Percentiles rank a stretch among this genome's conserved stretches.
These are phyloP conservation scores for Halichoeres trimaculatus DNA, from an alignment of 2,113 vertebrate species.

Conservation along the genomic window DNA sequence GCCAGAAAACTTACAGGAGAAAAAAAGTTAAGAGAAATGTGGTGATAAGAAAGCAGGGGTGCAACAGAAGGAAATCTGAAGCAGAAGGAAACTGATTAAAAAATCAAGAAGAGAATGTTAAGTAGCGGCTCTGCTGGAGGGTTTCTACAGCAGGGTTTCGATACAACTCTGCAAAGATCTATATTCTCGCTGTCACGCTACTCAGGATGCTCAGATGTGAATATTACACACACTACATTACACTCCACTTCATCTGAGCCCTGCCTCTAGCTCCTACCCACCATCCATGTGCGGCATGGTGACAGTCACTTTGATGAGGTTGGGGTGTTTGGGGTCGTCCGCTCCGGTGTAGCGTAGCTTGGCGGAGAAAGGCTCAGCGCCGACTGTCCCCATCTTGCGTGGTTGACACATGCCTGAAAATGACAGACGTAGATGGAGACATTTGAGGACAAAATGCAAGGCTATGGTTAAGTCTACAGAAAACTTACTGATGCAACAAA, in stretches of 20 bases:
- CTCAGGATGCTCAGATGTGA: conserved; percentile 54
- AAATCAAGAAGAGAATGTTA: conserved; percentile 65
- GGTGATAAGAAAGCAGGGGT: conserved; percentile 7
- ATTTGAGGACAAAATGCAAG: not conserved
- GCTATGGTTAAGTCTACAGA: not conserved
- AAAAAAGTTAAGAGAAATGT: not conserved
- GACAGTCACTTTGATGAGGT: conserved; percentile 93
- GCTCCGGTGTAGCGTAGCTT: conserved; percentile 92
- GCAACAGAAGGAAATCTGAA: conserved; percentile 8
- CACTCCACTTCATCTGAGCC: conserved; percentile 47
- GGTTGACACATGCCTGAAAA: conserved; percentile 92
- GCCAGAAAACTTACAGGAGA: conserved; percentile 8
- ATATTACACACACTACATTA: conserved; percentile 67
- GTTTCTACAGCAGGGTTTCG: conserved; percentile 33
- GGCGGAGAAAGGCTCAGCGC: conserved; percentile 95
- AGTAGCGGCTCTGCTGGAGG: conserved; percentile 50
- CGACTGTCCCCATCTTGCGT: conserved; percentile 88
- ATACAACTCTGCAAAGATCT: conserved; percentile 46
- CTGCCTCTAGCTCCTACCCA: conserved; percentile 77
- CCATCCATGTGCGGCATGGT: conserved; percentile 96
- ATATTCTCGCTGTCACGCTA: conserved; percentile 62
- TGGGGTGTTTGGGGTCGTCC: conserved; percentile 87
- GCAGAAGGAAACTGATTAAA: conserved; percentile 62
- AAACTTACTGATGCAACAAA: not conserved
- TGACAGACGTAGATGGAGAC: conserved; percentile 30